Conservation (phyloP, 2,888 invertebrate species). For the Drosophila paramelanica region DNA sequence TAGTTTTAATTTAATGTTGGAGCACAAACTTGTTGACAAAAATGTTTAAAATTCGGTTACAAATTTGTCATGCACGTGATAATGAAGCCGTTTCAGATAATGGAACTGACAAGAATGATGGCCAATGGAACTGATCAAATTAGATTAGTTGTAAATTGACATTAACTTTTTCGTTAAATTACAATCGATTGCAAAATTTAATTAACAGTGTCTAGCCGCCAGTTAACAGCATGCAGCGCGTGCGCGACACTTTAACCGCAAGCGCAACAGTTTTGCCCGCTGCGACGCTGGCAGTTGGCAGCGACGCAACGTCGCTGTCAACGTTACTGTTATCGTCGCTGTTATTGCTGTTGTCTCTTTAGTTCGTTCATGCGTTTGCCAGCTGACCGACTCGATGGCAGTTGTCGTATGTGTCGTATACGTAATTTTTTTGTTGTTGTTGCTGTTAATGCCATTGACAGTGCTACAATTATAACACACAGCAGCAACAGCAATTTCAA, state of each 20-base stretch:
- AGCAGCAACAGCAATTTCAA: conserved; percentile 51
- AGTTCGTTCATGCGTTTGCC: conserved; percentile 48
- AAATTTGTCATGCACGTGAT: conserved; percentile 14
- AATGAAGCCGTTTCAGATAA: conserved; percentile 6
- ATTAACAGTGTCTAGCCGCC: conserved; percentile 14
- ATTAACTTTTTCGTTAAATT: conserved; percentile 1
- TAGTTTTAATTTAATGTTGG: no score
- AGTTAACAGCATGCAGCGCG: conserved; percentile 30
- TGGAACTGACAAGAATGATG: conserved; percentile 6
- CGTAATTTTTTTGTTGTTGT: conserved; percentile 45
- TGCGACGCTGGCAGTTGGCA: not conserved
- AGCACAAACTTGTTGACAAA: not conserved
- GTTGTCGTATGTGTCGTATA: conserved; percentile 39
- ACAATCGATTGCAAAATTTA: conserved; percentile 7
- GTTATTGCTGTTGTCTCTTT: conserved; percentile 12
- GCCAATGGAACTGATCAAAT: conserved; percentile 2
- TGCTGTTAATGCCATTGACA: not conserved
- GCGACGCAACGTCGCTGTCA: conserved; percentile 12
- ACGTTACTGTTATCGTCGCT: conserved; percentile 9
- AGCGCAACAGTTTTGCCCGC: conserved; percentile 8
- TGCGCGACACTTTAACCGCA: conserved; percentile 18
- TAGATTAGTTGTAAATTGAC: conserved; percentile 4
- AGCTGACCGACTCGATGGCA: conserved; percentile 41
- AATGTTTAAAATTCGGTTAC: conserved; percentile 1
- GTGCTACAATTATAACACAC: conserved; percentile 45